Percentiles rank a stretch among this genome's conserved stretches.
These are phyloP conservation scores for Harlomillsia oculata DNA, from an alignment of 1,140 invertebrate genomes.

Conservation along the genomic window DNA sequence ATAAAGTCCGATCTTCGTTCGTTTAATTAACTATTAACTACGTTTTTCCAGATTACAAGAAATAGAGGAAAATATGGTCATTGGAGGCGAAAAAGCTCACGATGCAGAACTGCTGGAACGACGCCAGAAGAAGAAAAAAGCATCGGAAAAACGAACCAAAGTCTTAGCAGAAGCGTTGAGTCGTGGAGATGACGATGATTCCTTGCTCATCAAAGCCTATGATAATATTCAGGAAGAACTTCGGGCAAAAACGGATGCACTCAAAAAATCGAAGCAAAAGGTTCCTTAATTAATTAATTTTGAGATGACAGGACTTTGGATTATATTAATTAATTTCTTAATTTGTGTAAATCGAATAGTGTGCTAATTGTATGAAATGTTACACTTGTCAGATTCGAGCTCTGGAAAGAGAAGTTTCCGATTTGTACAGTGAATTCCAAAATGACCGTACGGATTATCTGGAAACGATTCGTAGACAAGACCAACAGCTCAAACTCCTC, in stretches of 20 bases:
- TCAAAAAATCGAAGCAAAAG: slow-evolving; percentile 59
- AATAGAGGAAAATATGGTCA: slow-evolving; percentile 62
- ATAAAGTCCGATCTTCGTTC: too few species aligned
- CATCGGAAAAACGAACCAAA: slow-evolving; percentile 56
- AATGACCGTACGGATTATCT: slow-evolving; percentile 71
- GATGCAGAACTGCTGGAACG: slow-evolving; percentile 62
- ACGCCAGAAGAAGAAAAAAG: slow-evolving; percentile 54
- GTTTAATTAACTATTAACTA: background rate
- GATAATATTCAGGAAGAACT: slow-evolving; percentile 68
- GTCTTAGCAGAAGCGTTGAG: slow-evolving; percentile 51
- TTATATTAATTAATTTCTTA: background rate
- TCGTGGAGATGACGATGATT: slow-evolving; percentile 55
- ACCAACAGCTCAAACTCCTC: slow-evolving; percentile 59
- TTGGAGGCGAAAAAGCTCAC: slow-evolving; percentile 66
- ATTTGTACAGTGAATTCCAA: slow-evolving; percentile 76
- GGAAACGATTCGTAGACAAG: slow-evolving; percentile 69
- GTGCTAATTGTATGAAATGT: slow-evolving; percentile 3
- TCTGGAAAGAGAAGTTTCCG: slow-evolving; percentile 61
- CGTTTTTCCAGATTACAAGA: slow-evolving; percentile 49
- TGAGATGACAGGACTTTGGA: background rate
- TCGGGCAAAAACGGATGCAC: slow-evolving; percentile 56
- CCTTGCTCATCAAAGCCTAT: slow-evolving; percentile 56
- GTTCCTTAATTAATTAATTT: slow-evolving; percentile 41
- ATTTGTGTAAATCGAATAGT: slow-evolving; percentile 3
- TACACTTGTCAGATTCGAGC: slow-evolving; percentile 45